Evolutionary conservation across 2,888 invertebrate species (phyloP).

Genomic region (Globia sparganii): DNA sequence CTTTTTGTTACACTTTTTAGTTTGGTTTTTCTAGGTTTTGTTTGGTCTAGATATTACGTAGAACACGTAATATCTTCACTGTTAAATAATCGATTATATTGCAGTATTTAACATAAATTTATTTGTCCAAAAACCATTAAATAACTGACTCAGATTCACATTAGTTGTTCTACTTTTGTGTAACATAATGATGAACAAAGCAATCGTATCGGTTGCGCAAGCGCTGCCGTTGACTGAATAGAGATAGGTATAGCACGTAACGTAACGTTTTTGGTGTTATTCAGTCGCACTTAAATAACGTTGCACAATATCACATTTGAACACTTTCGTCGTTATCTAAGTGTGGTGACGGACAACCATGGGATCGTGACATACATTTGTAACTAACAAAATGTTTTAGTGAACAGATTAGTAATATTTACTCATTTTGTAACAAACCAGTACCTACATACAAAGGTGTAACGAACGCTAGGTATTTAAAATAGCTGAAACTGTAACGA

Average conservation of each 20-base stretch:
- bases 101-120: slow-evolving; percentile 18
- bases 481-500: slow-evolving; percentile 40
- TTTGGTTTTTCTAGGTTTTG: not conserved
- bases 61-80: too few relatives aligned
- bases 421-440: slow-evolving; percentile 42
- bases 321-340: slow-evolving; percentile 86
- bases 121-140: slow-evolving; percentile 27
- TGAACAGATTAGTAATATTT: slow-evolving; percentile 57
- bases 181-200: slow-evolving; percentile 74
- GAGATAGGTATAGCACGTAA: slow-evolving; percentile 67
- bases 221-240: slow-evolving; percentile 53
- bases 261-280: slow-evolving; percentile 77
- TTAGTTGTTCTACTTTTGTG: slow-evolving; percentile 66
- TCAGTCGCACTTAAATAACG: slow-evolving; percentile 69
- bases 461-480: slow-evolving; percentile 23
- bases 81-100: slow-evolving; percentile 2
- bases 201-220: slow-evolving; percentile 75
- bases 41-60: slow-evolving; percentile 2
- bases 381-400: slow-evolving; percentile 61
- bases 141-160: slow-evolving; percentile 46
- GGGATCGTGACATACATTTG: slow-evolving; percentile 76
- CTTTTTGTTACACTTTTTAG: not conserved
- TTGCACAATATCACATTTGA: slow-evolving; percentile 81
- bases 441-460: slow-evolving; percentile 14
- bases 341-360: slow-evolving; percentile 78